Conservation (phyloP, 1,140 invertebrate genomes). For the Pachypeltis micranthus region DNA sequence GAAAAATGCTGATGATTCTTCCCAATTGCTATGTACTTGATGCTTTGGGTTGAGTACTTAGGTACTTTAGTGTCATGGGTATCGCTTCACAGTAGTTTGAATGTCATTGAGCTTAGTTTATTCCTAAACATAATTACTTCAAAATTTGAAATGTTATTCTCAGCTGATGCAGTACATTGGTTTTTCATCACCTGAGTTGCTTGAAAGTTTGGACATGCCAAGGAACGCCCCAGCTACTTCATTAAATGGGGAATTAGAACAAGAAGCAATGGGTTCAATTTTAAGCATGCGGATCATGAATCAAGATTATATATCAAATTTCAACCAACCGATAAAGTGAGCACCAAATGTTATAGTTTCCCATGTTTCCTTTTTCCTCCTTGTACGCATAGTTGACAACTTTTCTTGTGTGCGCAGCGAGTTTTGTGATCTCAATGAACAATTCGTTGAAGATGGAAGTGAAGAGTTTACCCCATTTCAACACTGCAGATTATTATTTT, state of each 20-base stretch:
- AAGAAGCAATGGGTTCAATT: constrained; percentile 71
- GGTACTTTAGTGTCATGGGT: no score
- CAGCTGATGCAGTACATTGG: constrained; percentile 82
- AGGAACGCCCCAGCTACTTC: constrained; percentile 55
- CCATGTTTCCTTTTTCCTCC: not conserved
- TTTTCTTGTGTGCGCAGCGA: no score
- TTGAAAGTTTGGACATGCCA: constrained; percentile 52
- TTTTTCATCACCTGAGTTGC: constrained; percentile 81
- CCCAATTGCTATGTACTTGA: no score
- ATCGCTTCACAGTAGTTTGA: no score
- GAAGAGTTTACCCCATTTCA: constrained; percentile 51
- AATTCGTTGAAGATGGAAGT: not conserved
- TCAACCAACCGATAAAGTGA: constrained; percentile 26
- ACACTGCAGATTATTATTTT: constrained; percentile 74
- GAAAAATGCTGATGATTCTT: no score
- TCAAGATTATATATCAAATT: constrained; percentile 48
- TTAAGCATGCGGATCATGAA: constrained; percentile 68
- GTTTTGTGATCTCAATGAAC: not conserved
- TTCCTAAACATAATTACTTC: not conserved
- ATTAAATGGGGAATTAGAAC: constrained; percentile 56
- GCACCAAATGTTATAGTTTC: no score
- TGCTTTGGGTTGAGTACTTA: no score
- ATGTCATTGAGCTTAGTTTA: not conserved
- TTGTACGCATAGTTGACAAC: no score
- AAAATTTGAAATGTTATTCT: constrained; percentile 25